phyloP scores from a whole-genome alignment of 2,888 invertebrate species.

The Drosophila anceps region DNA sequence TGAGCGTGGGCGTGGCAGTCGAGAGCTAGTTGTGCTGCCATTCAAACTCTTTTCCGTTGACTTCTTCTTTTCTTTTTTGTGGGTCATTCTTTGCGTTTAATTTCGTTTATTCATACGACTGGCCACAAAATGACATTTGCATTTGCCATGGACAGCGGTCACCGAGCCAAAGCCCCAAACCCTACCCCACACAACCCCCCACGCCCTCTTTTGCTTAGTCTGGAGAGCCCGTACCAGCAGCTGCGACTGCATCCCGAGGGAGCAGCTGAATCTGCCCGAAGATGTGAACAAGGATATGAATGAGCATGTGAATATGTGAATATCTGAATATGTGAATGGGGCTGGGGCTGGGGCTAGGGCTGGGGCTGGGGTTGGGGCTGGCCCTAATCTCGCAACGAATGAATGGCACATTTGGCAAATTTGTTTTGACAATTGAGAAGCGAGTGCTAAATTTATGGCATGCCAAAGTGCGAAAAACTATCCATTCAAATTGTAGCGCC shows the following conservation, averaged over 20 bases:
- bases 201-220: background rate
- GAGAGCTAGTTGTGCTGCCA: conserved; percentile 54
- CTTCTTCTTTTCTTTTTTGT: conserved; percentile 10
- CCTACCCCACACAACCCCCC: too few relatives aligned
- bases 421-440: conserved; percentile 79
- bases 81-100: conserved; percentile 75
- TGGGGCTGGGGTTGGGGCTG: conserved; percentile 13
- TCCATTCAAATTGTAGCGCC: conserved; percentile 47
- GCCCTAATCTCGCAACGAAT: conserved; percentile 81
- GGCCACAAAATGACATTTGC: conserved; percentile 84
- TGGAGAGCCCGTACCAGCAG: conserved; percentile 6
- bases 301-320: conserved; percentile 4
- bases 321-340: background rate
- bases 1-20: conserved; percentile 14
- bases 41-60: conserved; percentile 61
- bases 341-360: background rate
- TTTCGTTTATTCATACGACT: conserved; percentile 84
- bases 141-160: conserved; percentile 54
- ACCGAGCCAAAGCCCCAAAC: background rate
- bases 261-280: conserved; percentile 21
- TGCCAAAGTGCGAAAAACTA: conserved; percentile 63
- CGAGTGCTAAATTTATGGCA: conserved; percentile 69
- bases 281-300: conserved; percentile 3
- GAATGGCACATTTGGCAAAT: conserved; percentile 80
- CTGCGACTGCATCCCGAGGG: conserved; percentile 52